Percentiles rank a stretch among this genome's conserved stretches.
Evolutionary conservation across 2,797 vertebrate species (phyloP).

Genomic region (Ispidina picta): DNA sequence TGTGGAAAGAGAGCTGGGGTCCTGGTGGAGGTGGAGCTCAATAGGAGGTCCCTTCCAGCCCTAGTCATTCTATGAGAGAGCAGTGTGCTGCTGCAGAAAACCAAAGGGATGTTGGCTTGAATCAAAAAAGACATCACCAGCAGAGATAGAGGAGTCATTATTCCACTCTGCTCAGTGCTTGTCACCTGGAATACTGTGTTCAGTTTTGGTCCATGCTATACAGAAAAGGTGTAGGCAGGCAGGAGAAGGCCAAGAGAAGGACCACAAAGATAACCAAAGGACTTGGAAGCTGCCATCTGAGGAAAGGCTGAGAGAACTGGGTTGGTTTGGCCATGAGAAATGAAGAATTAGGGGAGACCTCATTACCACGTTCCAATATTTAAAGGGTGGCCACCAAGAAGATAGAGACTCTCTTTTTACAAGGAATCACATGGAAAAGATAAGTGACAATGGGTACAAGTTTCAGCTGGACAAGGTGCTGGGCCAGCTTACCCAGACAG

Average conservation of each 20-base stretch:
- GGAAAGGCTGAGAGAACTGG: neutral
- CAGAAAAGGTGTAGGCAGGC: neutral
- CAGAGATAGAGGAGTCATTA: no score
- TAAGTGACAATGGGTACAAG: no score
- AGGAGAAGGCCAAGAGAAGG: neutral
- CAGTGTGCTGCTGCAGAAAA: no score
- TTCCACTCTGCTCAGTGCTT: no score
- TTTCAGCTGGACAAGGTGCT: neutral
- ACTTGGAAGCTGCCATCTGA: neutral
- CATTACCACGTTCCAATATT: neutral
- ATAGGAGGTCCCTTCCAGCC: no score
- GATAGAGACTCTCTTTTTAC: no score
- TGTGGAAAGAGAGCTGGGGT: no score
- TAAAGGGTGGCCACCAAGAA: no score
- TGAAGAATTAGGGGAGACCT: neutral
- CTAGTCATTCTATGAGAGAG: neutral
- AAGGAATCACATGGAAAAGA: no score
- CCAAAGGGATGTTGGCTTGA: neutral
- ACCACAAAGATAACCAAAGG: neutral
- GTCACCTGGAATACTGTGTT: no score
- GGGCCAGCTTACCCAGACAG: no score
- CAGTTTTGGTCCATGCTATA: neutral
- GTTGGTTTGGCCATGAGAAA: neutral
- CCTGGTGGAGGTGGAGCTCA: no score
- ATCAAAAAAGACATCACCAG: neutral